Base-by-base conservation (phyloP, 2,113 vertebrate species). In the Dissostichus mawsoni region DNA sequence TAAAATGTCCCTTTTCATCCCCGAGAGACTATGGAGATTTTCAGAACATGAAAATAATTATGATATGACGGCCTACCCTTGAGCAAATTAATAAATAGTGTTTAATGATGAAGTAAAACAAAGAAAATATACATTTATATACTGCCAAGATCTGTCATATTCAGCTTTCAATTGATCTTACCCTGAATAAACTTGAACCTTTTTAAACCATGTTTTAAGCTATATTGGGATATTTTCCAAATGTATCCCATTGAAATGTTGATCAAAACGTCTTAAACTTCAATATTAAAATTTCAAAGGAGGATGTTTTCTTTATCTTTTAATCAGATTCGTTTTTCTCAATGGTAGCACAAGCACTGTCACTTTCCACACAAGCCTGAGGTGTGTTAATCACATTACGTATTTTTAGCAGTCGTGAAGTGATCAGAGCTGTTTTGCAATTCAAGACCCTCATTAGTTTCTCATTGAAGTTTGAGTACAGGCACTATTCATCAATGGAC, bases 401-500 rank as follows among this genome's bases (percentile, higher is more conserved):
- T 89, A 86, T 87, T 87, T 83, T 84, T 84, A 87, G 80, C 78
- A 69, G 71, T 75, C 47, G 14, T 82, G 78, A 83, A 66, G 48
- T 83, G 72, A 81, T 92, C 58, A 14, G 65, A 20, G 82, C 82
- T 86, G 59, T 20, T 87, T 80, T 68, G 69, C 76, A 86, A 90
- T 85, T 87, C 85, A 85, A 78, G 69, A 73, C 69, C 69, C 61
- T 92, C 72, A 78, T 69, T 73, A 57, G 59, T 68, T 67, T 74
- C 74, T 86, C 64, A 66, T 18, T 86, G 69, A 81, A 62, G 59
- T 61, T 56, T 74, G 74, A 88, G 73, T 63, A 67, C 47, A 77
- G 55, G 47, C 63, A 74, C 50, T 45, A 59, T 79, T 82, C 71
- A 78, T 69, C 13, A 74, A 44, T 48, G 36, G 75, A 78, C 66